Evolutionary conservation across 1,140 invertebrate species (phyloP).

Genomic region (Macrosteles quadrilineatus): DNA sequence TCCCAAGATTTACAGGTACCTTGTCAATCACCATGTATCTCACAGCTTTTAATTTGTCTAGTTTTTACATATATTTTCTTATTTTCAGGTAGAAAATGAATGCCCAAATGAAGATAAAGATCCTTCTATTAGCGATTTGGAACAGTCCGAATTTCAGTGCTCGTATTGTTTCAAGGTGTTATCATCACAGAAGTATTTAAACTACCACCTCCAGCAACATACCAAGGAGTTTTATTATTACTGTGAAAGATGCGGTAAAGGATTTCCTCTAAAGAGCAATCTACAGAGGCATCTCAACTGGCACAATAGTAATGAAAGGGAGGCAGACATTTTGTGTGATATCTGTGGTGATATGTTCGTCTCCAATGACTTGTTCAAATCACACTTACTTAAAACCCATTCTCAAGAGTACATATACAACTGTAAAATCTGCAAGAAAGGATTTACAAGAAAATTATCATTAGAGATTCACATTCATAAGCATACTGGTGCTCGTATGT

Average conservation of each 20-base stretch:
- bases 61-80: too few species aligned
- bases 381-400: conserved; percentile 17
- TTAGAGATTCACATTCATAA: conserved; percentile 34
- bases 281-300: conserved; percentile 24
- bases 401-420: not conserved
- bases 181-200: conserved; percentile 9
- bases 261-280: conserved; percentile 19
- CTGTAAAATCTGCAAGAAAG: conserved; percentile 27
- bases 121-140: not conserved
- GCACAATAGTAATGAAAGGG: not conserved
- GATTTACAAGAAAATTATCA: conserved; percentile 19
- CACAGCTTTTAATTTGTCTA: too few species aligned
- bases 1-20: too few species aligned
- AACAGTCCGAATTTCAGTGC: not conserved
- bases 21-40: too few species aligned
- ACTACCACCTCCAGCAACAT: conserved; percentile 26
- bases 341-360: conserved; percentile 24
- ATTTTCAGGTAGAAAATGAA: not conserved
- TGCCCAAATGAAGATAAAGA: not conserved
- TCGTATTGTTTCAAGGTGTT: conserved; percentile 11
- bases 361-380: not conserved
- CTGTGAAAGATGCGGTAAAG: conserved; percentile 35
- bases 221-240: conserved; percentile 33
- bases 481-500: conserved; percentile 39
- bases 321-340: conserved; percentile 21